Base-by-base conservation (phyloP, 2,888 invertebrate species). In the Pimpla rufipes region DNA sequence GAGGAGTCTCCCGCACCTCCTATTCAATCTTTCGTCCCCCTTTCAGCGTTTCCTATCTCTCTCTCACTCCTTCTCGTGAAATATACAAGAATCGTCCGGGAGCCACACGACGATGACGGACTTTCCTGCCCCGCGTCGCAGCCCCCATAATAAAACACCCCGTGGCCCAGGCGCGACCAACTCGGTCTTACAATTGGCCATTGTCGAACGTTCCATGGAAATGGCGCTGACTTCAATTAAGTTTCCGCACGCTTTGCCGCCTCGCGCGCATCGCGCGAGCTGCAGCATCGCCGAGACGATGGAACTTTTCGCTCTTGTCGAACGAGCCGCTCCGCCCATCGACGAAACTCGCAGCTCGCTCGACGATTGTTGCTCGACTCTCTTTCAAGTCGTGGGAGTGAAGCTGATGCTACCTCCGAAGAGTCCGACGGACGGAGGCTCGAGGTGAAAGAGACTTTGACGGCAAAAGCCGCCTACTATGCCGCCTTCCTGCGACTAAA, bases 91-190 rank as follows among this genome's bases (percentile, higher is more conserved):
- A 13, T 23, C 64, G 78, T 21, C 68, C 21, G 47, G 10, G 40
- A n/a, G 77, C 57, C 42, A 23, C 62, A 67, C 50, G 74, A 55
- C 74, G 70, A 67, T 80, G 85, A 66, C 82, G 78, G 71, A 78
- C 64, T 74, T 74, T 68, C 70, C 85, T 82, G 86, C 82, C 80
- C 79, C 85, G n/a, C 83, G 80, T 87, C 77, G 85, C 83, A 89
- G 89, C 76, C 90, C 88, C 88, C 90, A 92, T 89, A 93, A 93
- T 93, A 92, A 92, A 93, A 91, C 93, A 91, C 93, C 93, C 93
- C 90, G 85, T 86, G 85, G 85, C 81, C 79, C 85, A 84, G 85
- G 55, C 57, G 45, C 73, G 73, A 57, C 74, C 57, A 50, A 74
- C 84, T 78, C 74, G 86, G 85, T 67, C 79, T 85, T 82, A 92